phyloP scores from a whole-genome alignment of 2,888 invertebrate genomes.

The Rhagophthalmus giganteus region DNA sequence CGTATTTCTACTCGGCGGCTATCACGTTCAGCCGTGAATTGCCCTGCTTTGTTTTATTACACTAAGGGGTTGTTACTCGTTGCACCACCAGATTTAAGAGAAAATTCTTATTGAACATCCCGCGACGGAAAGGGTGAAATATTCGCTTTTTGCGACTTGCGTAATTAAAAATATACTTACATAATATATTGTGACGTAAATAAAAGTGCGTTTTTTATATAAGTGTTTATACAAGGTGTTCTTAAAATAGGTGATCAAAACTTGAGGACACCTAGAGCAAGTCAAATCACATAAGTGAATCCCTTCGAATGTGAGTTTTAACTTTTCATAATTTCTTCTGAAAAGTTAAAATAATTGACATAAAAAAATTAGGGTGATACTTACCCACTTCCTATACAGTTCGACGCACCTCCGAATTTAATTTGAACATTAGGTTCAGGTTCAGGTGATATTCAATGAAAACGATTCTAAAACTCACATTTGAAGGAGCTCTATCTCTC shows the following conservation, averaged over 20 bases:
- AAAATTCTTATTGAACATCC: conserved; percentile 34
- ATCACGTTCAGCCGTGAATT: conserved; percentile 37
- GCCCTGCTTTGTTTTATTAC: conserved; percentile 38
- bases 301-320: not conserved
- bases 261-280: too few relatives aligned
- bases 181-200: not conserved
- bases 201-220: not conserved
- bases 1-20: conserved; percentile 33
- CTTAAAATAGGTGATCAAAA: too few relatives aligned
- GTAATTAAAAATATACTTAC: conserved; percentile 5
- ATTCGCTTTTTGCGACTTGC: conserved; percentile 15
- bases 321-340: too few relatives aligned
- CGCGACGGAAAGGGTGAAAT: conserved; percentile 20
- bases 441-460: too few relatives aligned
- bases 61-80: conserved; percentile 35
- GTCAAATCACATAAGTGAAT: not conserved
- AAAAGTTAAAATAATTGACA: too few relatives aligned
- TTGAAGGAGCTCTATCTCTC: too few relatives aligned
- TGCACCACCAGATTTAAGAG: conserved; percentile 30
- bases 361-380: too few relatives aligned
- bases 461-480: too few relatives aligned
- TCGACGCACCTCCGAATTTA: too few relatives aligned
- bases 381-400: too few relatives aligned
- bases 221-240: too few relatives aligned
- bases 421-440: too few relatives aligned